Base-by-base conservation (phyloP, 2,797 vertebrate genomes). In the Rhinogobio ventralis region DNA sequence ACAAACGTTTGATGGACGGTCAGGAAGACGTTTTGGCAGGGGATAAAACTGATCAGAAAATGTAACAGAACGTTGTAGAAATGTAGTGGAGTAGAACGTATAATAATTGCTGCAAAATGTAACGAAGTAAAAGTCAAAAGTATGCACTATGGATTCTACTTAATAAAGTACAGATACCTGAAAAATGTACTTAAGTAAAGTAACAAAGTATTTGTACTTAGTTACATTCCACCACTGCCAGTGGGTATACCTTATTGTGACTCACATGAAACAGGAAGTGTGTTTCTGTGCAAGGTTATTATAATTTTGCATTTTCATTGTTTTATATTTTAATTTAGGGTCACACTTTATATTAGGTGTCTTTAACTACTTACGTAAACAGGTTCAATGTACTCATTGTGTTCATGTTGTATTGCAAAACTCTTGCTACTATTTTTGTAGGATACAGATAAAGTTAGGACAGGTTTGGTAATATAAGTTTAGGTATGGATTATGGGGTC, bases 201-300 rank as follows among this genome's bases (percentile, higher is more conserved):
- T n/a, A n/a, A n/a, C n/a, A n/a, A n/a, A n/a, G n/a, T n/a, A n/a
- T n/a, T n/a, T n/a, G n/a, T n/a, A n/a, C n/a, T n/a, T n/a, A n/a
- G n/a, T n/a, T n/a, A n/a, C n/a, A n/a, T n/a, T n/a, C n/a, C n/a
- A n/a, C n/a, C n/a, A n/a, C n/a, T n/a, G n/a, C n/a, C n/a, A n/a
- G n/a, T n/a, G n/a, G n/a, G n/a, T n/a, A n/a, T 57, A 64, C 64
- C 64, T 86, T 85, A 83, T n/a, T 33, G 46, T 51, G 77, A 42
- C 46, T 73, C n/a, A 4, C 15, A 72, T 30, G 71, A 45, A 72
- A 72, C 28, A 28, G 7, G n/a, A 28, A 15, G 6, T 25, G 42
- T 25, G 7, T 25, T 46, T 25, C n/a, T 25, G 39, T n/a, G 68
- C 20, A 45, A n/a, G 57, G 2, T 25, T 60, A 60, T 60, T 25